Conservation (phyloP, 2,797 vertebrate species). For the Pygocentrus nattereri region DNA sequence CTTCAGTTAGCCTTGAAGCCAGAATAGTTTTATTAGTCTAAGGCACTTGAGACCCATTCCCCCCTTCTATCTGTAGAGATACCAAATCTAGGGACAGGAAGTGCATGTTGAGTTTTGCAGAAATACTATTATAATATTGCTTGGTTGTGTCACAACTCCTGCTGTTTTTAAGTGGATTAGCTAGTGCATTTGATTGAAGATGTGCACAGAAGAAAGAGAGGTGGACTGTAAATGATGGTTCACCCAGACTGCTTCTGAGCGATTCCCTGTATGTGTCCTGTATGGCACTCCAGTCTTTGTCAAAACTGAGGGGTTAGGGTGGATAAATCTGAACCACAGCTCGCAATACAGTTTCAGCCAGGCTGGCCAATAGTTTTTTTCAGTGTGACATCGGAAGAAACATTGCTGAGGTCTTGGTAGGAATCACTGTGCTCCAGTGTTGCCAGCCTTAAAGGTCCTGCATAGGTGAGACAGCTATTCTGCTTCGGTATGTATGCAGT, state of each 20-base stretch:
- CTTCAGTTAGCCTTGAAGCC: not conserved
- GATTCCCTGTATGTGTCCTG: constrained; percentile 19
- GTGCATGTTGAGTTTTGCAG: no score
- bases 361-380: constrained; percentile 31
- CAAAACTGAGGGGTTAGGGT: constrained; percentile 42
- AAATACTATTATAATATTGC: not conserved
- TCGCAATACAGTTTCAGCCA: constrained; percentile 33
- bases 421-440: not conserved
- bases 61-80: not conserved
- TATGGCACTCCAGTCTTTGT: constrained; percentile 18
- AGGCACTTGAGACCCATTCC: no score
- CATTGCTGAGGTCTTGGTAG: constrained; percentile 9
- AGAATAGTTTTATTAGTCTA: not conserved
- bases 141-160: not conserved
- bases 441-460: not conserved
- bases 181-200: constrained; percentile 1
- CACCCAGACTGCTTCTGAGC: constrained; percentile 30
- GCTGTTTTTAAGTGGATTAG: constrained; percentile 5
- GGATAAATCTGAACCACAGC: constrained; percentile 29
- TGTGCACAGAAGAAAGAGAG: constrained; percentile 4
- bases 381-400: constrained; percentile 1
- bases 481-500: not conserved
- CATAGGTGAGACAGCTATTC: not conserved
- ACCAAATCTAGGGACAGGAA: no score
- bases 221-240: constrained; percentile 15